Conservation (phyloP, 2,113 vertebrate genomes). For the Trematomus loennbergii region DNA sequence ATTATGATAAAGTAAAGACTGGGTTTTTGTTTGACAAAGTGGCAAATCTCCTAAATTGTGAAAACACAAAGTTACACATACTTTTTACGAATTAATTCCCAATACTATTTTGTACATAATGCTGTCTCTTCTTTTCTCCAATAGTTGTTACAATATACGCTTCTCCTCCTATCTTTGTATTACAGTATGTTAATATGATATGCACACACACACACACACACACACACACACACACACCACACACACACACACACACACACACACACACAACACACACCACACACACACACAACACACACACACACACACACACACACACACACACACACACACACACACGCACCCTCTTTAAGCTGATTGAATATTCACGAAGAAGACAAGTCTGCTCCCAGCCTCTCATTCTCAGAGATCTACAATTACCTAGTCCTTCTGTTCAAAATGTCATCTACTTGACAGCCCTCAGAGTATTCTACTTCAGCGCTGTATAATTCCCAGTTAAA, state of each 20-base stretch:
- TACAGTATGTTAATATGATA: background rate
- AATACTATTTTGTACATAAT: too few relatives aligned
- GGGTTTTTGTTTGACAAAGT: too few relatives aligned
- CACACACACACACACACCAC: background rate
- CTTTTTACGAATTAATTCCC: too few relatives aligned
- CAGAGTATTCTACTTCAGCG: slow-evolving; percentile 3
- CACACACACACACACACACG: slow-evolving; percentile 3
- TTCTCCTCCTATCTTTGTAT: background rate
- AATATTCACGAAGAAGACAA: slow-evolving; percentile 27
- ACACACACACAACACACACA: slow-evolving; percentile 11
- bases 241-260: background rate
- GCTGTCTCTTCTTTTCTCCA: background rate
- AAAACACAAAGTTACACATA: too few relatives aligned
- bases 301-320: slow-evolving; percentile 1
- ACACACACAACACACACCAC: slow-evolving; percentile 5
- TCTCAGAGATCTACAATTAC: slow-evolving; percentile 21
- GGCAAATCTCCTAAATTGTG: too few relatives aligned
- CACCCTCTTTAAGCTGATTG: background rate
- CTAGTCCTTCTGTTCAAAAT: slow-evolving; percentile 7
- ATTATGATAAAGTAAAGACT: too few relatives aligned
- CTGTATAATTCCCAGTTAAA: background rate
- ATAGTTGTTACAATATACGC: background rate
- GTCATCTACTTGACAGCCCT: slow-evolving; percentile 8
- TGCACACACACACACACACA: background rate
- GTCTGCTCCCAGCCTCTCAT: background rate